Base-by-base conservation (phyloP, 2,797 vertebrate genomes). In the Oreortyx pictus region DNA sequence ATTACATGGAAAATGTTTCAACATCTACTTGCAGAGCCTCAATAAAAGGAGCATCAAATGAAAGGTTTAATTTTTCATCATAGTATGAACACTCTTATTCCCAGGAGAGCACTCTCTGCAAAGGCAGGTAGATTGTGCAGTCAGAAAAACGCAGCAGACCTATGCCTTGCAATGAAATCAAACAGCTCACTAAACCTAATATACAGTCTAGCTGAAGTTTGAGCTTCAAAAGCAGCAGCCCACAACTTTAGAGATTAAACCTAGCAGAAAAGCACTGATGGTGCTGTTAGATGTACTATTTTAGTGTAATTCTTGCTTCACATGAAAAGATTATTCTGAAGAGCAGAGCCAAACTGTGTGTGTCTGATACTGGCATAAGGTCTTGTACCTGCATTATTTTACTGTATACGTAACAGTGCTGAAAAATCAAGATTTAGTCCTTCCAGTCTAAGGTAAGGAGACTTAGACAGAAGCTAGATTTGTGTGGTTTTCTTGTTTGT, bases 1-100 rank as follows among this genome's bases (percentile, higher is more conserved):
- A 73, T 60, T 86, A 86, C 74, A 89, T 0, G 1, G 76, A 88
- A 92, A 12, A 31, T 35, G 92, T 88, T 89, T 81, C 82, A 81
- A 65, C 59, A 89, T 56, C 70, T 56, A 57, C 61, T 86, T 33
- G 62, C 70, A 89, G 62, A 91, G 56, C n/a, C 50, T 91, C 76
- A 91, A 57, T 81, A 91, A 92, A 93, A 91, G 89, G 39, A 92
- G 91, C 73, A 93, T 89, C 94, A 93, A 93, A 89, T 0, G 2
- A 80, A 92, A 89, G 77, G 80, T 88, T 96, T 96, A 93, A 92
- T 95, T 96, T 96, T 95, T 95, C 94, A 93, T 86, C 93, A 83
- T 37, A 8, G 4, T 35, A 56, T 1, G 2, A 89, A 92, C 70
- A 44, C 62, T 62, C 73, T 7, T 74, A 89, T 84, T 93, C 95